Base-by-base conservation (phyloP, 1,140 invertebrate species). In the Drosophila melanica region DNA sequence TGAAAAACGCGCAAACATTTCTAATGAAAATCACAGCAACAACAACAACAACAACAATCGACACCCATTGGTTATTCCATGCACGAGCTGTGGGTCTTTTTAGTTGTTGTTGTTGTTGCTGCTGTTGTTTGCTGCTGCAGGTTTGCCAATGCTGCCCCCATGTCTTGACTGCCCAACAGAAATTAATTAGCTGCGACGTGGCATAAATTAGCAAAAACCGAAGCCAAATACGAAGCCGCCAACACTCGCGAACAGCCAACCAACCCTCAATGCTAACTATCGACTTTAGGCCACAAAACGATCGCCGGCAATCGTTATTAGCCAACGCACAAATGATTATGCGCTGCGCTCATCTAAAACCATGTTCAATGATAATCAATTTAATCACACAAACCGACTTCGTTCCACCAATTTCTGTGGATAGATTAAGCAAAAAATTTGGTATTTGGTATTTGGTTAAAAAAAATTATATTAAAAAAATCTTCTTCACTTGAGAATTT, bases 131-230 rank as follows among this genome's bases (percentile, higher is more conserved):
- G 57, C 14, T 30, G 48, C 55, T 35, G 51, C 66, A 30, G 63
- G 47, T 58, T 72, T 27, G 60, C 33, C 69, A 66, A 57, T 58
- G 45, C 62, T 71, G 54, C 62, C 68, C 14, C 55, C 55, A 54
- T 73, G 70, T 68, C 64, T 73, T 73, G 77, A 60, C 63, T 68
- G 79, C 66, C 60, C 75, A 74, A 72, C 78, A 81, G 82, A 86
- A 86, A 86, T 86, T 86, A 86, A 86, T 86, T 86, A 86, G 78
- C 67, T 47, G 75, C 47, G 59, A 87, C 81, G 81, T 86, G 81
- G 82, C 78, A 86, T 86, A 86, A 87, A 86, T 86, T 86, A 87
- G 82, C 81, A 67, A 66, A 42, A 44, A 60, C 33, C 27, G 35
- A 33, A 64, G 30, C 60, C 53, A 71, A 71, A 64, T 16, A 23